Conservation (phyloP, 2,113 vertebrate genomes). For the Aramus guarauna region DNA sequence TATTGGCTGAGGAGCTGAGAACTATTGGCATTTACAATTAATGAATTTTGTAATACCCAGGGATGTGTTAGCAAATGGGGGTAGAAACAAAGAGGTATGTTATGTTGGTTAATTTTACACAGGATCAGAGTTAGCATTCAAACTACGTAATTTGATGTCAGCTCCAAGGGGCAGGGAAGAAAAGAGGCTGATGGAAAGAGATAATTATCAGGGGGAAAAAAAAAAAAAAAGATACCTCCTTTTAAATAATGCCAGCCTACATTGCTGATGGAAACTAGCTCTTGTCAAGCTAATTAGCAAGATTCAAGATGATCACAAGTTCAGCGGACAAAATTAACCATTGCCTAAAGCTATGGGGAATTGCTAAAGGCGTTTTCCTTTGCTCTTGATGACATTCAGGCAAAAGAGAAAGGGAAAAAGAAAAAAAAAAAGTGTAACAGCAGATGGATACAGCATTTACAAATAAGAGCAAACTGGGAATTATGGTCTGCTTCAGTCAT, state of each 20-base stretch:
- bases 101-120: fast-evolving
- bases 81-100: background rate
- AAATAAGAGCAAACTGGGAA: background rate
- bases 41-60: background rate
- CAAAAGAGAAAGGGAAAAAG: fast-evolving
- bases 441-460: background rate
- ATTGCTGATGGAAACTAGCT: background rate
- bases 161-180: background rate
- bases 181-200: background rate
- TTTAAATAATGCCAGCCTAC: background rate
- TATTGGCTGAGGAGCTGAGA: background rate
- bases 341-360: background rate
- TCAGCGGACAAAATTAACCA: background rate
- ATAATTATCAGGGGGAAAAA: background rate
- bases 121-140: background rate
- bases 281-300: background rate
- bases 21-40: background rate
- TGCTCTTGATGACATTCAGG: background rate
- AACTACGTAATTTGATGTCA: fast-evolving
- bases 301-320: background rate
- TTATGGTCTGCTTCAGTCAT: background rate
- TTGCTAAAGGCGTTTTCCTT: background rate
- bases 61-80: background rate
- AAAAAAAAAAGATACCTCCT: background rate
- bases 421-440: fast-evolving